Evolutionary conservation across 2,797 vertebrate genomes (phyloP), one percentile per base, ranked within the genome.

Genomic region (Phrynocephalus forsythii): DNA sequence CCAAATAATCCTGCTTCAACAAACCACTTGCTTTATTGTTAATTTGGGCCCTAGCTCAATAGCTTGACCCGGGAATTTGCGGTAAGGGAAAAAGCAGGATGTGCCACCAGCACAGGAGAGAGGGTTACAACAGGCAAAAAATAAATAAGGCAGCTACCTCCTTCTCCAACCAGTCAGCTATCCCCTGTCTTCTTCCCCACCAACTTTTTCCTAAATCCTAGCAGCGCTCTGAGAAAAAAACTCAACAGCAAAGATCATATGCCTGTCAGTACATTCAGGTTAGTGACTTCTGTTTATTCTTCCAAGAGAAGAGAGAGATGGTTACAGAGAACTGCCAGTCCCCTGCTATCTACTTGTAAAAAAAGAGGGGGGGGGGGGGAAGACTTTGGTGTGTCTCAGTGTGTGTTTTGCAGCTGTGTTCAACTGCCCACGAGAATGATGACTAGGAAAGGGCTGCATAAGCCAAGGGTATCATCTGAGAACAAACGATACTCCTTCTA

Each of bases 201-300:
- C 30, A 20, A 33, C n/a, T 68, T 73, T 71, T 75, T 75, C 6
- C 60, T n/a, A 13, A 13, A 16, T 11, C 22, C 56, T n/a, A 73
- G 33, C 38, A 38, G 63, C n/a, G 26, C 33, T 88, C 87, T 79
- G 76, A 75, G 82, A 83, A 84, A 66, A 44, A 81, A 75, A n/a
- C 68, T n/a, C 75, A 52, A 26, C 28, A 72, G n/a, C 44, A 50
- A 67, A 83, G 30, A n/a, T 83, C 38, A 67, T 7, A 4, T 6
- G 44, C 16, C 15, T 28, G 3, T 48, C 60, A 24, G 38, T 16
- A 8, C 13, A 44, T 38, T 30, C 24, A 56, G 3, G 24, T 20
- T 72, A 28, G 60, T 63, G 0, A 52, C 50, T 63, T 28, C 50
- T 4, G 50, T 22, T 63, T n/a, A 9, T 7, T 44, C 50, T 28